Evolutionary conservation across 1,140 invertebrate species (phyloP), one percentile per base, ranked within the genome.

Genomic region (Caerostris darwini): DNA sequence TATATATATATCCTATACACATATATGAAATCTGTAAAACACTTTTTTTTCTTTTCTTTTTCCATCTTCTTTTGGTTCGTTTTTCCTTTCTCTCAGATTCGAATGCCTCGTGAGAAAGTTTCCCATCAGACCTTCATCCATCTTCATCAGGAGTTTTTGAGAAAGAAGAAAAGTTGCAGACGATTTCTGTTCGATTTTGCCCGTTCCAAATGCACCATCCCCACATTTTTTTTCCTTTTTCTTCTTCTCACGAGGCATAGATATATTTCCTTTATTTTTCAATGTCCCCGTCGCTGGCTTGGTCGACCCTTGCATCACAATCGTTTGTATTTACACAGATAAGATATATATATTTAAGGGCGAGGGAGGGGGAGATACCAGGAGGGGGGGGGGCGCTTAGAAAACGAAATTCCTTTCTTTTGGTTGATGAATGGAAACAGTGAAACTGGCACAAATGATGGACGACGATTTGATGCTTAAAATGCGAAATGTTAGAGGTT

Each of bases 91-190:
- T 19, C 19, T 53, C 50, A 50, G n/a, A 81, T 81, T 53, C 71
- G 71, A 53, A 81, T 53, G 71, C 10, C 71, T 7, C 34, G 50
- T 19, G 50, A 50, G n/a, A 7, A 77, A 81, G n/a, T 81, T 81
- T 50, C 19, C 7, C 19, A 83, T 81, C 71, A 53, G 71, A 8
- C 7, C 71, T 81, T 50, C 71, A 81, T 81, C 71, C 71, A 81
- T 81, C 71, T 81, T 81, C 71, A 81, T 81, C 71, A 81, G 71
- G 17, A 12, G 19, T 34, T 81, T 81, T 53, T 81, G 71, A 81
- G 50, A 14, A 81, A 81, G 71, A 81, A 81, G 12, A 81, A 81
- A 53, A 50, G 19, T 53, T 34, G 8, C 34, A 53, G 7, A 81
- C 34, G 71, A 53, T 81, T 81, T 14, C 71, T 34, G 71, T 81